A percentile compares a stretch with the other conserved stretches of the same genome.
Conservation (phyloP, 2,113 vertebrate species). For the Phylloscopus whistleri region DNA sequence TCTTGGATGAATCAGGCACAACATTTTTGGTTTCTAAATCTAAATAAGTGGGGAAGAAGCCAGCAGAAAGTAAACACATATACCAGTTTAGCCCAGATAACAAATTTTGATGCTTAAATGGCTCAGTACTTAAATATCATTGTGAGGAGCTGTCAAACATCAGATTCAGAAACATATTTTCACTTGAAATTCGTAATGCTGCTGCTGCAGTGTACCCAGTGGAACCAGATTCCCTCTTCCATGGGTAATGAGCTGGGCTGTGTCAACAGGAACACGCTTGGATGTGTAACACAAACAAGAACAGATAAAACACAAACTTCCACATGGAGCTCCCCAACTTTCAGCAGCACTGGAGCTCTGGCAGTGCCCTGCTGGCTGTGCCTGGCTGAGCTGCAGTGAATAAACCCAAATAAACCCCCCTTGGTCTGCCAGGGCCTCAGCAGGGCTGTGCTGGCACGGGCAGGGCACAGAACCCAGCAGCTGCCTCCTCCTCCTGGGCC, state of each 20-base stretch:
- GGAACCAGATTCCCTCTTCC: not conserved
- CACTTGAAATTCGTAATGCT: not conserved
- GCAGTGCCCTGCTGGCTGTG: not conserved
- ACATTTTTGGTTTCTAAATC: not conserved
- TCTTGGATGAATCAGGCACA: not conserved
- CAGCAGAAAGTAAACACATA: not conserved
- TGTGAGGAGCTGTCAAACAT: not conserved
- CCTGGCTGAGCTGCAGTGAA: not conserved
- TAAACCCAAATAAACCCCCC: not conserved
- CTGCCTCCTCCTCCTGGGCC: not conserved
- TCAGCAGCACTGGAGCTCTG: accelerated
- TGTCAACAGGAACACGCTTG: not conserved
- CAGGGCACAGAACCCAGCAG: not conserved
- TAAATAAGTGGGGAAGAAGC: not conserved
- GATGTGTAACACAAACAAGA: not conserved
- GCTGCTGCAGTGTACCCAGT: not conserved
- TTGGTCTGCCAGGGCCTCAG: not conserved
- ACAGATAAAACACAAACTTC: not conserved
- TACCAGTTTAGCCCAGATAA: not conserved
- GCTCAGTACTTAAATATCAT: not conserved
- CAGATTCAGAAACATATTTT: not conserved
- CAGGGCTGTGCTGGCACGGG: not conserved
- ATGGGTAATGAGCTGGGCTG: accelerated
- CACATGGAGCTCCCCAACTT: accelerated
- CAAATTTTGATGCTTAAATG: not conserved